Evolutionary conservation across 1,140 invertebrate species (phyloP).

Genomic region (Drosophila willistoni): DNA sequence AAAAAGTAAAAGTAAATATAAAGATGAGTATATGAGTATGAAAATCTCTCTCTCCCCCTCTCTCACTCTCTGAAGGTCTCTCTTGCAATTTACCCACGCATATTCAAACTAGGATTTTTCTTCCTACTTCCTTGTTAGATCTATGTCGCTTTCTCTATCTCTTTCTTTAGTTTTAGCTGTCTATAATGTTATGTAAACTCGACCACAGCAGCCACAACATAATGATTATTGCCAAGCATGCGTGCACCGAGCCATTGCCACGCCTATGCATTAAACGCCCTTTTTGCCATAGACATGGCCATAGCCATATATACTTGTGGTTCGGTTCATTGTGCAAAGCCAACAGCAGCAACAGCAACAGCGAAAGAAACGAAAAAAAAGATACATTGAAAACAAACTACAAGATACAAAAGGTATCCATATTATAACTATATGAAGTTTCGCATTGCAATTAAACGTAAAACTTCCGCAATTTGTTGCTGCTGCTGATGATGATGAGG

Average conservation of each 20-base stretch:
- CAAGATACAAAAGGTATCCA: constrained; percentile 20
- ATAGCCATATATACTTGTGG: constrained; percentile 2
- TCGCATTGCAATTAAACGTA: constrained; percentile 56
- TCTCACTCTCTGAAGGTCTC: background rate
- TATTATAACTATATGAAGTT: constrained; percentile 26
- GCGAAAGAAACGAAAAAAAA: background rate
- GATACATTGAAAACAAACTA: constrained; percentile 19
- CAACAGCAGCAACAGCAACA: constrained; percentile 16
- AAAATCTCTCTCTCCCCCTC: background rate
- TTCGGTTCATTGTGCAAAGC: constrained; percentile 20
- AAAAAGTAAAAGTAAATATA: constrained; percentile 4
- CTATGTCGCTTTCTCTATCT: constrained; percentile 1
- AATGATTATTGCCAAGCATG: constrained; percentile 21
- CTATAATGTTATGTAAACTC: constrained; percentile 14
- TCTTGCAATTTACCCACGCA: background rate
- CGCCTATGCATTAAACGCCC: constrained; percentile 17
- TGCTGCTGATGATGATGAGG: constrained; percentile 51
- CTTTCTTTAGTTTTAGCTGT: background rate
- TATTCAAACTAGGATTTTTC: constrained; percentile 10
- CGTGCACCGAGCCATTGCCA: constrained; percentile 14
- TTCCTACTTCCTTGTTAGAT: constrained; percentile 25
- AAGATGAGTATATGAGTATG: background rate
- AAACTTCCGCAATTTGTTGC: constrained; percentile 65
- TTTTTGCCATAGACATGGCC: background rate
- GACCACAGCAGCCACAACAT: constrained; percentile 25